These are phyloP conservation scores for Zaprionus tsacasi DNA, from an alignment of 1,140 invertebrate species.

Conservation along the genomic window DNA sequence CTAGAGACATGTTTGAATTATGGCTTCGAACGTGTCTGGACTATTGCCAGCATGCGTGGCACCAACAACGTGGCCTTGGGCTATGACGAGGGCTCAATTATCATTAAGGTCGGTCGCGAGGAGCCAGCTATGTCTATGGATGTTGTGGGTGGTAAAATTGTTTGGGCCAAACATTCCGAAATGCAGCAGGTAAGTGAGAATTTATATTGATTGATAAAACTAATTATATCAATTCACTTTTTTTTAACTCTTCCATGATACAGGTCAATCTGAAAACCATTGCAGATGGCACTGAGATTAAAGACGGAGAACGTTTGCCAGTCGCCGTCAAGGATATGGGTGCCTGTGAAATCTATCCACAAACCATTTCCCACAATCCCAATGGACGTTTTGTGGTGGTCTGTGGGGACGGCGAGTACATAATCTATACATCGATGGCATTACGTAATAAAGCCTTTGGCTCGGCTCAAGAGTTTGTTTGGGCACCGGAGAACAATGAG, in stretches of 20 bases:
- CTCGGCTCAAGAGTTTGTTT: slow-evolving; percentile 99
- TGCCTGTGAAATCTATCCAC: slow-evolving; percentile 99
- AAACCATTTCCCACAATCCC: slow-evolving; percentile 98
- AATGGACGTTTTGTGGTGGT: slow-evolving; percentile 99
- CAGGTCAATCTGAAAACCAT: slow-evolving; percentile 86
- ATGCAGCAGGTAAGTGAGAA: slow-evolving; percentile 93
- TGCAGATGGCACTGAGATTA: slow-evolving; percentile 87
- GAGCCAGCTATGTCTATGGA: slow-evolving; percentile 99
- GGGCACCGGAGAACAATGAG: slow-evolving; percentile 98
- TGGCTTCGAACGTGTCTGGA: slow-evolving; percentile 99
- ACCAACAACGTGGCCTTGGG: slow-evolving; percentile 99
- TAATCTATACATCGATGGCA: slow-evolving; percentile 99
- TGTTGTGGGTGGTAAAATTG: slow-evolving; percentile 97
- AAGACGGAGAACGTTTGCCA: slow-evolving; percentile 96
- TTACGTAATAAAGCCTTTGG: slow-evolving; percentile 99
- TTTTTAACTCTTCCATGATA: slow-evolving; percentile 80
- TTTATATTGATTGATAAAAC: not conserved
- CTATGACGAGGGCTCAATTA: slow-evolving; percentile 99
- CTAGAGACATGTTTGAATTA: slow-evolving; percentile 99
- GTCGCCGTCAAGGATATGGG: slow-evolving; percentile 99
- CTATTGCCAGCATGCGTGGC: slow-evolving; percentile 96
- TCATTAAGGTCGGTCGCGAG: slow-evolving; percentile 98
- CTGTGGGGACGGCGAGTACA: slow-evolving; percentile 99
- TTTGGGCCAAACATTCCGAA: slow-evolving; percentile 99
- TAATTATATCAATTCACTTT: not conserved